Percentiles rank a stretch among this genome's conserved stretches.
phyloP scores from a whole-genome alignment of 2,888 invertebrate species.

The Epistrophe grossulariae region DNA sequence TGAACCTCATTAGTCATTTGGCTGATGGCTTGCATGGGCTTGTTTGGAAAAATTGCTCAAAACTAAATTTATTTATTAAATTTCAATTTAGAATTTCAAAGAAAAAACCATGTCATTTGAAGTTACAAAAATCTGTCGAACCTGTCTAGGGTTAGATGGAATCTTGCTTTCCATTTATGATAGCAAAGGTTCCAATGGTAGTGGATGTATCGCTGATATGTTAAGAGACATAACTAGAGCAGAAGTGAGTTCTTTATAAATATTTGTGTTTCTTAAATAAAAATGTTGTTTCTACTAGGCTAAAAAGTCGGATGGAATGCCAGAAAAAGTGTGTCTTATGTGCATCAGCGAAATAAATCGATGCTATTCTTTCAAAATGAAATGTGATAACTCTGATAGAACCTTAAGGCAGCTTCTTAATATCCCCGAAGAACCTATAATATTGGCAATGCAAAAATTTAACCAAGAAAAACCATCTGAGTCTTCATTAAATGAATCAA shows the following conservation, averaged over 20 bases:
- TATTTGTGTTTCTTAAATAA: not conserved
- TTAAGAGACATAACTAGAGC: conserved; percentile 79
- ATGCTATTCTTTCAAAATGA: conserved; percentile 83
- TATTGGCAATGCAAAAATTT: conserved; percentile 69
- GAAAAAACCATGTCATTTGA: conserved; percentile 77
- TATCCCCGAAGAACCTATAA: conserved; percentile 4
- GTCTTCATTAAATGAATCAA: conserved; percentile 47
- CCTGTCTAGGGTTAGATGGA: conserved; percentile 80
- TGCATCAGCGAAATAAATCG: conserved; percentile 83
- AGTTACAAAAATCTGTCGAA: conserved; percentile 82
- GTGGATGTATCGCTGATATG: conserved; percentile 81
- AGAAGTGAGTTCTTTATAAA: conserved; percentile 76
- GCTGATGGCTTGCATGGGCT: too few species aligned
- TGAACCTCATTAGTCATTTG: too few species aligned
- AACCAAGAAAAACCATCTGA: conserved; percentile 70
- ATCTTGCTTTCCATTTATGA: conserved; percentile 82
- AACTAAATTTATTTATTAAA: too few species aligned
- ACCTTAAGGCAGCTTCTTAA: conserved; percentile 81
- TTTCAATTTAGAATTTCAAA: not conserved
- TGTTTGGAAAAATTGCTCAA: too few species aligned
- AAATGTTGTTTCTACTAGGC: conserved; percentile 77
- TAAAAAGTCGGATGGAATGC: conserved; percentile 81
- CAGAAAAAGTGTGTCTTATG: conserved; percentile 81
- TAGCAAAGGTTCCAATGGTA: conserved; percentile 75
- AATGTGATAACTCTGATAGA: conserved; percentile 82